phyloP scores from a whole-genome alignment of 2,113 vertebrate genomes.

The Clarias macrocephalus region DNA sequence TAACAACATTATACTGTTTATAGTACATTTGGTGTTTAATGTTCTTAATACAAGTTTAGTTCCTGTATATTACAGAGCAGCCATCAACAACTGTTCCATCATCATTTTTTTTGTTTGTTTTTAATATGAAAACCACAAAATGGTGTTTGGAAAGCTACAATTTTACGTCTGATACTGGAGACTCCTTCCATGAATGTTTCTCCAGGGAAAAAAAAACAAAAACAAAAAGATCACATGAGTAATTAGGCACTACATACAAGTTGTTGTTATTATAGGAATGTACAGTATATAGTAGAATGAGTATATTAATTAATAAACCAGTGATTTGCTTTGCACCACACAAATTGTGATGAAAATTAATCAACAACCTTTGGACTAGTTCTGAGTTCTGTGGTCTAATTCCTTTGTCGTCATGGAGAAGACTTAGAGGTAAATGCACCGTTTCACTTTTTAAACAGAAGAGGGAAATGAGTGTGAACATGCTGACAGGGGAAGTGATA shows the following conservation, averaged over 20 bases:
- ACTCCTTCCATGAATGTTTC: neutral
- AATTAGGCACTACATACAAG: neutral
- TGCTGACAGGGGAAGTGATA: slow-evolving; percentile 18
- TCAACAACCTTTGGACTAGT: neutral
- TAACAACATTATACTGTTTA: neutral
- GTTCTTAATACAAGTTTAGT: neutral
- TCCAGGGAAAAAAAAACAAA: neutral
- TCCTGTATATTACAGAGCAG: neutral
- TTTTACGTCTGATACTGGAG: neutral
- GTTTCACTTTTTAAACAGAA: neutral
- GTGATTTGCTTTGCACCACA: neutral
- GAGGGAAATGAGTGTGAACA: slow-evolving; percentile 10
- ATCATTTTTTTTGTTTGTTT: neutral
- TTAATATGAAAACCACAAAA: neutral
- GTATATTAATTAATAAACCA: neutral
- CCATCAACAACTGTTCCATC: neutral
- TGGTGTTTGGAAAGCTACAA: too few relatives aligned
- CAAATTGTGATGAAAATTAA: neutral
- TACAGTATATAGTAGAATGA: neutral
- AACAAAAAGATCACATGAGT: neutral
- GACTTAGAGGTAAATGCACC: neutral
- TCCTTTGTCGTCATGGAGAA: neutral
- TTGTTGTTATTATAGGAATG: neutral
- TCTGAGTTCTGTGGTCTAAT: neutral
- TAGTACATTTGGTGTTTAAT: neutral